Evolutionary conservation across 2,113 vertebrate species (phyloP).

Genomic region (Ceyx melanurus): DNA sequence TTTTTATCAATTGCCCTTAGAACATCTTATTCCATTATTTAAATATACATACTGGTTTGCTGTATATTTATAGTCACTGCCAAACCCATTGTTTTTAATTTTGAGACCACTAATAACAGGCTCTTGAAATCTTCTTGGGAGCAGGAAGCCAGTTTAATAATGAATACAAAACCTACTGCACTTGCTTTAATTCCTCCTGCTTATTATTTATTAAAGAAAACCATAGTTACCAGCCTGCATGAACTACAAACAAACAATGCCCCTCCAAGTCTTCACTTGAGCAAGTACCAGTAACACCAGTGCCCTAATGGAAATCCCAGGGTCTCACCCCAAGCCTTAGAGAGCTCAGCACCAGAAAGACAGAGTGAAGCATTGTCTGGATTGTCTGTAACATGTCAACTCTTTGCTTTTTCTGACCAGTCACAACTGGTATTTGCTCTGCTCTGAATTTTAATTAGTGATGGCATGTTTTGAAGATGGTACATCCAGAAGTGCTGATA

Average conservation of each 20-base stretch:
- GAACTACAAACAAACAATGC: background rate
- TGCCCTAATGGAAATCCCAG: background rate
- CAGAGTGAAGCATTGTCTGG: fast-evolving
- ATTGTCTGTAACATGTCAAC: background rate
- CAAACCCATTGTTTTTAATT: conserved; percentile 4
- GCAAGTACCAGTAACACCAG: background rate
- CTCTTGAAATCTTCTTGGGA: background rate
- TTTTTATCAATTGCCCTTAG: background rate
- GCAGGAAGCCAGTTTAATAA: background rate
- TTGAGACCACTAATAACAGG: background rate
- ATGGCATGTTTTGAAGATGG: background rate
- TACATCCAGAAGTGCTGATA: background rate
- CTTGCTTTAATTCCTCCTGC: background rate
- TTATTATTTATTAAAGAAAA: conserved; percentile 7
- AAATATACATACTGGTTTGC: background rate
- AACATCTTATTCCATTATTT: background rate
- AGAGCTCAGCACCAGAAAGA: background rate
- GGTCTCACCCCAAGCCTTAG: fast-evolving
- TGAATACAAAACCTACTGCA: background rate
- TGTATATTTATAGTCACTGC: background rate
- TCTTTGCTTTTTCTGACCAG: background rate
- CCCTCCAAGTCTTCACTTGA: background rate
- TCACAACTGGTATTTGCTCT: background rate
- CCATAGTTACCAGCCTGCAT: background rate
- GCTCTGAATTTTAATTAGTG: background rate